These are phyloP conservation scores for Limosa lapponica DNA, from an alignment of 2,797 vertebrate species.

Conservation along the genomic window DNA sequence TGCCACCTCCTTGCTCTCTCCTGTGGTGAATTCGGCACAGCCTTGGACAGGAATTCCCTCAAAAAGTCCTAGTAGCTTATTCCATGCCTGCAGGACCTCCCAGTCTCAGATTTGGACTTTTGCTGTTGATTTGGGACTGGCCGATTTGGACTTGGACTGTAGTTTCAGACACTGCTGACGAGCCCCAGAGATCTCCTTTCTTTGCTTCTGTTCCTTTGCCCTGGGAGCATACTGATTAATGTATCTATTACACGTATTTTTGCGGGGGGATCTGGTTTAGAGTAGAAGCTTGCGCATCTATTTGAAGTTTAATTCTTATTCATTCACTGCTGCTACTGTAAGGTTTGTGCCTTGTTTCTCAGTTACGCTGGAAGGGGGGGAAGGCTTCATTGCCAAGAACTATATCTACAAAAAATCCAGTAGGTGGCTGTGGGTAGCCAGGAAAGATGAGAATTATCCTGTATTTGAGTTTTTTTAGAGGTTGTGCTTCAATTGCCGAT, in stretches of 20 bases:
- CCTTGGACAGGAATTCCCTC: not conserved
- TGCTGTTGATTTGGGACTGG: not conserved
- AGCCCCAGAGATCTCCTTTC: not conserved
- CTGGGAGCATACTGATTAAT: not conserved
- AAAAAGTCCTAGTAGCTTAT: not conserved
- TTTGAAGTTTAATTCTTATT: not conserved
- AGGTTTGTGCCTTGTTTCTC: not conserved
- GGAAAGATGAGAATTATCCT: conserved; percentile 47
- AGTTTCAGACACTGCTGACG: not conserved
- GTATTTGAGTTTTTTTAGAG: not conserved
- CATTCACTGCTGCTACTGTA: not conserved
- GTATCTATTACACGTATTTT: rapidly evolving
- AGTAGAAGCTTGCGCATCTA: not conserved
- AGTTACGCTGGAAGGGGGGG: not conserved
- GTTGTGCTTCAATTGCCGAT: not conserved
- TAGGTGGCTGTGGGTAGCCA: conserved; percentile 44
- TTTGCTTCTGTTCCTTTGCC: not conserved
- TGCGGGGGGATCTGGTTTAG: not conserved
- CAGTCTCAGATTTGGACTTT: not conserved
- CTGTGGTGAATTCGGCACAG: not conserved
- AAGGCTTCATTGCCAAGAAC: not conserved
- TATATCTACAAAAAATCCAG: conserved; percentile 2
- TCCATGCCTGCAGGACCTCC: not conserved
- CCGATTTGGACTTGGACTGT: not conserved
- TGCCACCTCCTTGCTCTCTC: not conserved